Evolutionary conservation across 2,113 vertebrate genomes (phyloP), one percentile per base, ranked within the genome.

Genomic region (Pygoscelis antarcticus): DNA sequence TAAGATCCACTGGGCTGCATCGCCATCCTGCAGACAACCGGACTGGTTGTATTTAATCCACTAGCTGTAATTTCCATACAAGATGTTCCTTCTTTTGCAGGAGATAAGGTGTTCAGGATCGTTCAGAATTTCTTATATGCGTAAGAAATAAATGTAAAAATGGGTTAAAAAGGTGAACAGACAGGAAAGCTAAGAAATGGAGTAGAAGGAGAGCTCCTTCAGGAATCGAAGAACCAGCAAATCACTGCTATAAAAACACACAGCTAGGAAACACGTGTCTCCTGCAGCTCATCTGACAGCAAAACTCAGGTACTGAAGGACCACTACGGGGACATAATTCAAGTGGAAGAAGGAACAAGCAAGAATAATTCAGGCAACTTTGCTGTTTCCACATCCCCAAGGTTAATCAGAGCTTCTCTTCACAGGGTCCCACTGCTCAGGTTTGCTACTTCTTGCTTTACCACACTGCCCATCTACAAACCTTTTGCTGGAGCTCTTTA

Each of bases 51-150:
- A 2, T 1, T n/a, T 10, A 78, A 13, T 1, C 72, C 69, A 3
- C 20, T 1, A 5, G 51, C 76, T 49, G 49, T 6, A 18, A 17
- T 2, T 36, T 2, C 62, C 88, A 13, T 0, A 64, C 75, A 16
- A 80, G 75, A 23, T 26, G n/a, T 38, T n/a, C 92, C 79, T 52
- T 26, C 83, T 26, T 8, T 32, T 19, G 76, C 68, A 83, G 91
- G 64, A 86, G 89, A 97, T 94, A 91, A 96, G 96, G 96, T 96
- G 96, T 96, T 97, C 96, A 96, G 96, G 58, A n/a, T 2, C 7
- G 47, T 5, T 68, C 68, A 72, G 62, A 58, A n/a, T 69, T 83
- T 89, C 70, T 94, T 69, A 61, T 9, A 23, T 4, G 75, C 25
- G 0, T 30, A 32, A 70, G 89, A 49, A 91, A 82, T 64, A 16